phyloP scores from a whole-genome alignment of 1,140 invertebrate genomes.

The Drosophila serrata region DNA sequence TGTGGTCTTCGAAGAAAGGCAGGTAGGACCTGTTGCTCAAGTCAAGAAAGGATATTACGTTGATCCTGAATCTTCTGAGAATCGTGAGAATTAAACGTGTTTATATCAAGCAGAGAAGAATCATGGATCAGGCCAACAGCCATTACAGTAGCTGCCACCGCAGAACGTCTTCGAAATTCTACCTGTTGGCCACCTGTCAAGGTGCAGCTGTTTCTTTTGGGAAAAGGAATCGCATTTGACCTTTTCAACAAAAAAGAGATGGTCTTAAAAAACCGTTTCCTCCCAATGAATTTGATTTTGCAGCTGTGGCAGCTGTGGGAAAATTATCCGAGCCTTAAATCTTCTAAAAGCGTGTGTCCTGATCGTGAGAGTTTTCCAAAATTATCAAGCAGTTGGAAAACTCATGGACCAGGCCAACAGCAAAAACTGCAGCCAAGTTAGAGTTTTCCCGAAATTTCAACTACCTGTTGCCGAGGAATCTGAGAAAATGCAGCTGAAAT shows the following conservation, averaged over 20 bases:
- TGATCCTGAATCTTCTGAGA: constrained; percentile 19
- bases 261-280: constrained; percentile 2
- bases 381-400: constrained; percentile 11
- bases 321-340: constrained; percentile 3
- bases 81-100: constrained; percentile 6
- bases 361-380: constrained; percentile 46
- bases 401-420: constrained; percentile 31
- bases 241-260: constrained; percentile 12
- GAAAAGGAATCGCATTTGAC: background rate
- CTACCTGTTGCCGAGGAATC: constrained; percentile 38
- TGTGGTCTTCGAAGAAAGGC: background rate
- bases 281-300: constrained; percentile 3
- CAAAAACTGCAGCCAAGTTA: background rate
- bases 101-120: constrained; percentile 5
- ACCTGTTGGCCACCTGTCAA: constrained; percentile 8
- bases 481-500: constrained; percentile 13
- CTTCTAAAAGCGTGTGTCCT: background rate
- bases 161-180: constrained; percentile 11
- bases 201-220: constrained; percentile 10
- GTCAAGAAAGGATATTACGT: background rate
- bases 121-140: constrained; percentile 18
- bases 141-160: background rate
- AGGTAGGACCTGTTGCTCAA: constrained; percentile 1
- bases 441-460: background rate
- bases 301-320: constrained; percentile 51